Evolutionary conservation across 2,797 vertebrate species (phyloP).

Genomic region (Tokudaia tokunoshimensis): DNA sequence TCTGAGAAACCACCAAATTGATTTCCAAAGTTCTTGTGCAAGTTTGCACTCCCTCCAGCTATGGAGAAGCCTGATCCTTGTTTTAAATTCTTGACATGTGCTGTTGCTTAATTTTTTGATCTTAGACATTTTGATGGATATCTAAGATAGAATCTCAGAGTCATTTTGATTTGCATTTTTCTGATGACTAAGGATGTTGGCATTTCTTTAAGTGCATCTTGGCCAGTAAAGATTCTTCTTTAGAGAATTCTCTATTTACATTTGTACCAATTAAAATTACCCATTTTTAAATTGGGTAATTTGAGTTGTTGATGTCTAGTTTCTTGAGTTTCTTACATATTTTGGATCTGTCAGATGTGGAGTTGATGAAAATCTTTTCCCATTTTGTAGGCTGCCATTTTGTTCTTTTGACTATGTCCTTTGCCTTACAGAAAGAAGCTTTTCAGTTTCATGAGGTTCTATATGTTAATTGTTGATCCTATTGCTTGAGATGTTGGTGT

Average conservation of each 20-base stretch:
- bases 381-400: too few species aligned
- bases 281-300: background rate
- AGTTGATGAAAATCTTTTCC: background rate
- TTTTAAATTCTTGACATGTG: background rate
- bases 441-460: background rate
- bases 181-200: background rate
- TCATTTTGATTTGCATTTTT: background rate
- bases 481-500: background rate
- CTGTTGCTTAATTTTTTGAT: background rate
- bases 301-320: background rate
- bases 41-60: background rate
- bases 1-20: background rate
- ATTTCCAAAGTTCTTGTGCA: background rate
- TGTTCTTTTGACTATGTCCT: background rate
- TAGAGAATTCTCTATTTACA: background rate
- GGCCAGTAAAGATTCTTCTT: background rate
- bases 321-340: background rate
- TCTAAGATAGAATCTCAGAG: background rate
- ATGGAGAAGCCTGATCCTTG: background rate
- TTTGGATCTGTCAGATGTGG: background rate
- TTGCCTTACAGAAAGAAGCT: background rate
- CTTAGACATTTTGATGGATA: background rate
- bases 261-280: background rate
- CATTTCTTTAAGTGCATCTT: background rate
- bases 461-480: background rate